phyloP scores from a whole-genome alignment of 1,140 invertebrate genomes.

The Cryptotermes secundus region DNA sequence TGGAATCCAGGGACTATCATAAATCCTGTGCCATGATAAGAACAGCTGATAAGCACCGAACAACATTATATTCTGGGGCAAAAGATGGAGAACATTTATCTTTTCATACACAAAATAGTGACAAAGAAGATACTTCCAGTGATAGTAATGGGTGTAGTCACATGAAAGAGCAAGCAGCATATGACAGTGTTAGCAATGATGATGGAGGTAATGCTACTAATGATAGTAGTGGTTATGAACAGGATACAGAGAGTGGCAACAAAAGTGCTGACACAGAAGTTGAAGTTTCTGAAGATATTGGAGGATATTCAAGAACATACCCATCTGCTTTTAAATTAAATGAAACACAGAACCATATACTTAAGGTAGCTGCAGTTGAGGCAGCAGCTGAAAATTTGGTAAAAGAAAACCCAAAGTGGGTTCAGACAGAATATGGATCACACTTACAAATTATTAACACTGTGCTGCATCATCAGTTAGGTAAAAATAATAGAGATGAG shows the following conservation, averaged over 20 bases:
- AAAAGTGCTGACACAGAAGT: background rate
- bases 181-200: no score
- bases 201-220: background rate
- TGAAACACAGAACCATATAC: background rate
- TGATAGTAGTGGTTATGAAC: background rate
- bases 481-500: background rate
- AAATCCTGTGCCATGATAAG: no score
- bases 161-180: no score
- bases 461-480: background rate
- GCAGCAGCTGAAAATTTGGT: background rate
- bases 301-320: no score
- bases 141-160: no score
- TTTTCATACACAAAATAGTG: no score
- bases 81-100: no score
- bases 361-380: background rate
- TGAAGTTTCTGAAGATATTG: background rate
- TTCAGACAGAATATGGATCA: background rate
- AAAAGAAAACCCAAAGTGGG: background rate
- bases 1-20: no score
- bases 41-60: no score
- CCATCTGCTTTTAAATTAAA: background rate
- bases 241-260: background rate
- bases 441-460: background rate
- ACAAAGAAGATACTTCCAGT: no score
- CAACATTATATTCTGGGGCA: no score